Conservation (phyloP, 2,888 invertebrate species). For the Lasioglossum vierecki region DNA sequence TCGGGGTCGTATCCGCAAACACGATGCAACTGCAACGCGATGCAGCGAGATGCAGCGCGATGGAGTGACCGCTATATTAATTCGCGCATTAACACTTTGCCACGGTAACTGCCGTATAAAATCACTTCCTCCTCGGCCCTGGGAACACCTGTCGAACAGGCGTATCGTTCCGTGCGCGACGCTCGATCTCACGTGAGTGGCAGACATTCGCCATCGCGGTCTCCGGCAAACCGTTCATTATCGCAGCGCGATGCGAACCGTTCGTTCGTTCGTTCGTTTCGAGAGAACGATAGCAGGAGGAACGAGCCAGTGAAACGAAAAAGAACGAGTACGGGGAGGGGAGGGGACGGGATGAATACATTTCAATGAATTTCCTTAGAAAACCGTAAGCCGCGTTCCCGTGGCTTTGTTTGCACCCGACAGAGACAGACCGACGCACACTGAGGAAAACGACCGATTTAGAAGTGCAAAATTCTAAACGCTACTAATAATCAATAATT, state of each 20-base stretch:
- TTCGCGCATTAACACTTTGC: constrained; percentile 75
- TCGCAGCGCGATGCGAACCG: constrained; percentile 44
- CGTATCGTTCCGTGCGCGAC: constrained; percentile 40
- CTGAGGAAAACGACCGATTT: too few species aligned
- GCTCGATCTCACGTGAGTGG: constrained; percentile 65
- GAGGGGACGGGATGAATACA: constrained; percentile 10
- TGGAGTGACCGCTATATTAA: constrained; percentile 77
- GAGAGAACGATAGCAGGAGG: constrained; percentile 25
- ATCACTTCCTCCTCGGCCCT: constrained; percentile 68
- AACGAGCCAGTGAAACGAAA: not conserved
- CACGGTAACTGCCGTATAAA: constrained; percentile 62
- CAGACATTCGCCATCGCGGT: constrained; percentile 58
- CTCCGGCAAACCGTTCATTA: constrained; percentile 61
- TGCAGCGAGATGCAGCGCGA: constrained; percentile 66
- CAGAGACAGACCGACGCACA: not conserved
- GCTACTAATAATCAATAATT: too few species aligned
- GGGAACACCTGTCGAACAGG: constrained; percentile 68
- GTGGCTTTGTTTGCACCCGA: not conserved
- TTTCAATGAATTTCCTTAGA: constrained; percentile 17
- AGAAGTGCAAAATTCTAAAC: too few species aligned
- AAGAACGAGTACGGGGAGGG: not conserved
- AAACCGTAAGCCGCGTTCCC: not conserved
- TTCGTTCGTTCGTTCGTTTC: constrained; percentile 19
- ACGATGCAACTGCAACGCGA: constrained; percentile 53
- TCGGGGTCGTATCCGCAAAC: constrained; percentile 63